phyloP scores from a whole-genome alignment of 2,113 vertebrate species.

The Caloenas nicobarica region DNA sequence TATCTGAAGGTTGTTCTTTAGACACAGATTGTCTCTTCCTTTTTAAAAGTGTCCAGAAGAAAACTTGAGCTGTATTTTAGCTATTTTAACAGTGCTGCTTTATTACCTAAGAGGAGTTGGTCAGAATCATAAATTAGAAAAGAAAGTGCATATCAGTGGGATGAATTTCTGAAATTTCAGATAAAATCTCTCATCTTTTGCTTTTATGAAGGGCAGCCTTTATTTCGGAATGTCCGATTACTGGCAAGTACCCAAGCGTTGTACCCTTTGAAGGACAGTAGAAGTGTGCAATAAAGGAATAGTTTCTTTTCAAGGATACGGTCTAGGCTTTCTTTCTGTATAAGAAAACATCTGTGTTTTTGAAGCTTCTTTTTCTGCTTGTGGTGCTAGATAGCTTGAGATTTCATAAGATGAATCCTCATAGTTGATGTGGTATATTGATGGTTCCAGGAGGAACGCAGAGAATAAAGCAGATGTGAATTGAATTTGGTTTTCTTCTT shows the following conservation, averaged over 20 bases:
- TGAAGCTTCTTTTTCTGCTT: neutral
- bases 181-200: neutral
- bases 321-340: neutral
- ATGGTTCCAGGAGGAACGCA: neutral
- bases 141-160: neutral
- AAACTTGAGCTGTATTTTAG: neutral
- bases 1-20: neutral
- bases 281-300: neutral
- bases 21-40: neutral
- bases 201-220: slow-evolving; percentile 15
- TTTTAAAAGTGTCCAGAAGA: neutral
- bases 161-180: neutral
- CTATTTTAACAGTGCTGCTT: neutral
- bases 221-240: neutral
- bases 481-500: neutral
- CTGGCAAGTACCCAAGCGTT: neutral
- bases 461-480: neutral
- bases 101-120: neutral
- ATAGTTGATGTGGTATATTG: neutral
- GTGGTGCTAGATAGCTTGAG: neutral
- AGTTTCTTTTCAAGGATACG: neutral
- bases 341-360: neutral
- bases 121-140: neutral
- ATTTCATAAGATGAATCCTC: neutral
- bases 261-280: neutral